Base-by-base conservation (phyloP, 2,888 invertebrate species). In the Sarcophaga variegata region DNA sequence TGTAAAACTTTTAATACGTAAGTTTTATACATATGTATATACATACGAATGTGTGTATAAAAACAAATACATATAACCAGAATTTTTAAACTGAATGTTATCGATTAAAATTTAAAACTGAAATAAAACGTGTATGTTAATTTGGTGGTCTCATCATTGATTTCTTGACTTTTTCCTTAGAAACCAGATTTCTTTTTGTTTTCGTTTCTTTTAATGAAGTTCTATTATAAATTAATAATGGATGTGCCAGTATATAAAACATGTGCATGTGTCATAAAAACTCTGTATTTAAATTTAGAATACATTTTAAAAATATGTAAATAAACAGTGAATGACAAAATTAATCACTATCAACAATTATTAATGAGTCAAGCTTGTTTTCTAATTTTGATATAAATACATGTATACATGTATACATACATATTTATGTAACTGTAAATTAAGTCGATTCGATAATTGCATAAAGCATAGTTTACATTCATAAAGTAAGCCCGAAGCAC, bases 91-190 rank as follows among this genome's bases (percentile, higher is more conserved):
- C 22, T 25, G 37, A 70, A 79, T 74, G 75, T 66, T 79, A 80
- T 74, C 59, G 82, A 81, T 71, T 75, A 70, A 82, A 82, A 81
- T 83, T 86, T 76, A 62, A 80, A 77, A 80, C 79, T 63, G 67
- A 83, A 72, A 80, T 86, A 82, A 83, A 86, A 86, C 86, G 80
- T 83, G 82, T 83, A 80, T 86, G 83, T 80, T 83, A 86, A 86
- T 86, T 76, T 76, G 67, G 71, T 86, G 75, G 86, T 86, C 70
- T 80, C 60, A 82, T 82, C 75, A 54, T 76, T 62, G 80, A 54
- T 75, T 78, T 81, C 59, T 75, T 85, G 69, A 80, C 75, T 83
- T 72, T 82, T 86, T 83, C 77, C 76, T 67, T 72, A 80, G 80
- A 86, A 86, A 86, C 86, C 76, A 77, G 86, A 82, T 86, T 79